Conservation (phyloP, 92 coral and sea anemone species). For the Phenganax stokvisi region DNA sequence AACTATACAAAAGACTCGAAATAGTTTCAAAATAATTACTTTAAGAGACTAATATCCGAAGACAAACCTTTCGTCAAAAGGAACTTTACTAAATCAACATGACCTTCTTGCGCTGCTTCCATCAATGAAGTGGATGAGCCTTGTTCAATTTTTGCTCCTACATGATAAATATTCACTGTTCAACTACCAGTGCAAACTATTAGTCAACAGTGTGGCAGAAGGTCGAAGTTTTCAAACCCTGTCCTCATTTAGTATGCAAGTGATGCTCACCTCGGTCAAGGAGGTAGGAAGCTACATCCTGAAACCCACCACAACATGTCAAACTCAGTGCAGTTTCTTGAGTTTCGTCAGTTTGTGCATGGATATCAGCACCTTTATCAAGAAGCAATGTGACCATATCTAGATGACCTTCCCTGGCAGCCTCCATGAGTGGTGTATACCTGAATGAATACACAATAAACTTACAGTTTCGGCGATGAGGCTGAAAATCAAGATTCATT, state of each 20-base stretch:
- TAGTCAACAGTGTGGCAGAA: neutral
- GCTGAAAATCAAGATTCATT: neutral
- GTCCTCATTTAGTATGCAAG: neutral
- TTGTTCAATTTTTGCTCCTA: constrained; percentile 97
- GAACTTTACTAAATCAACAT: constrained; percentile 92
- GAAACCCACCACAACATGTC: constrained; percentile 99
- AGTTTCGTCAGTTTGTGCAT: constrained; percentile 97
- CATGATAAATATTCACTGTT: neutral
- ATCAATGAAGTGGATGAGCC: constrained; percentile 98
- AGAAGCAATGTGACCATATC: constrained; percentile 94
- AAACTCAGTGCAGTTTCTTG: constrained; percentile 96
- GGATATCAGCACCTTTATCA: constrained; percentile 95
- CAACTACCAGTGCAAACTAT: too few relatives aligned
- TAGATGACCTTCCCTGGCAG: constrained; percentile 94
- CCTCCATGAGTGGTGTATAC: constrained; percentile 97
- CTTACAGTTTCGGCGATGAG: neutral
- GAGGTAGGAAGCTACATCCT: constrained; percentile 94
- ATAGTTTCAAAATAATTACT: too few relatives aligned
- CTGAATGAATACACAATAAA: constrained; percentile 40
- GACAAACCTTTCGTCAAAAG: constrained; percentile 76
- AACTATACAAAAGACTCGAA: neutral
- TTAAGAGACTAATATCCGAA: too few relatives aligned
- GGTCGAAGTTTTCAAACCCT: neutral
- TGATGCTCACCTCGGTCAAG: constrained; percentile 71
- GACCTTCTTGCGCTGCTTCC: constrained; percentile 99